Evolutionary conservation across 2,113 vertebrate species (phyloP), one percentile per base, ranked within the genome.

Genomic region (Nyctibius bracteatus): DNA sequence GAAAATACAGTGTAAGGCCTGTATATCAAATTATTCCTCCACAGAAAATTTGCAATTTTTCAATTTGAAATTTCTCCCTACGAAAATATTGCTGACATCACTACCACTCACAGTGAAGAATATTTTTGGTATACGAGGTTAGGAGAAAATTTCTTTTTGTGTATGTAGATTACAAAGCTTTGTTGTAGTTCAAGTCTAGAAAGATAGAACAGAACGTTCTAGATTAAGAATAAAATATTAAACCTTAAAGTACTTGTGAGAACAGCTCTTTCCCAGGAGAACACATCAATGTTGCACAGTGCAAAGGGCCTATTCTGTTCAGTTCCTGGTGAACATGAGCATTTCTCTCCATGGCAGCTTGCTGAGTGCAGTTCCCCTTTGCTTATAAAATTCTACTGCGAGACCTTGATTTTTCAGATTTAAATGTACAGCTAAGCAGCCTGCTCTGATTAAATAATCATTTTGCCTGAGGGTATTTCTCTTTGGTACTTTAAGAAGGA

Each of bases 401-500:
- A 86, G 58, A 62, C 78, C 14, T 80, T 51, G 79, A 35, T 81
- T 86, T 93, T 88, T 72, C 21, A 55, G 52, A 70, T 90, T 71
- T 73, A 81, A 94, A 82, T 63, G 30, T 88, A 71, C 58, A 89
- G 61, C 47, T 79, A 65, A 93, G 82, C 35, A 74, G 71, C 57
- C 55, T n/a, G 16, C 31, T 91, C 43, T 94, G 47, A 78, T 86
- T 87, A 89, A 72, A 83, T 90, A 89, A 67, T 86, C 67, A n/a
- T 94, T 94, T 89, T 94, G 94, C 81, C 79, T 91, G 37, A 52
- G 78, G 57, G 54, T 80, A 47, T 88, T 93, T 96, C 41, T 92
- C 44, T 80, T 93, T 62, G 66, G 62, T 90, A n/a, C 27, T 90
- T 90, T 83, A 87, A 88, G 44, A 78, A 75, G 73, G 65, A 85